These are phyloP conservation scores for Gallinago jamesoni DNA, from an alignment of 2,113 vertebrate genomes.

Conservation along the genomic window DNA sequence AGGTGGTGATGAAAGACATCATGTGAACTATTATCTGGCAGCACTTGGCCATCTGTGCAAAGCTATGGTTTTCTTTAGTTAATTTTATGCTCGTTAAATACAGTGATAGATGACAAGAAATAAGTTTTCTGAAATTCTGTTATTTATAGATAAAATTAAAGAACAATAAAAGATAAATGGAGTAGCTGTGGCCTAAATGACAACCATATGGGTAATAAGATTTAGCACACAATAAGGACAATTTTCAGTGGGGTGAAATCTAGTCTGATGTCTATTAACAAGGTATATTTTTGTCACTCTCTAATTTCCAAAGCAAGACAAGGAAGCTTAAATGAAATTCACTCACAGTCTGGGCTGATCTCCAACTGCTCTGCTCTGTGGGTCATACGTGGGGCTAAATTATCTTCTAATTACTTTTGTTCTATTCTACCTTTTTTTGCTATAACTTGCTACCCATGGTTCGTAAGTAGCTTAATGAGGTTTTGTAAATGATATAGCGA, in stretches of 20 bases:
- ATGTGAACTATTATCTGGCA: not conserved
- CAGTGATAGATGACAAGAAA: slow-evolving; percentile 34
- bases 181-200: not conserved
- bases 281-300: not conserved
- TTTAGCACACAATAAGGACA: not conserved
- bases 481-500: not conserved
- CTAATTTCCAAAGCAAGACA: slow-evolving; percentile 12
- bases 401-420: slow-evolving; percentile 37
- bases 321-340: slow-evolving; percentile 43
- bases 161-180: slow-evolving; percentile 40
- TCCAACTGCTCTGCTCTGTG: slow-evolving; percentile 18
- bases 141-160: slow-evolving; percentile 48
- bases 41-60: slow-evolving; percentile 41
- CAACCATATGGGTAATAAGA: slow-evolving; percentile 48
- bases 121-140: slow-evolving; percentile 20
- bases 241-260: not conserved
- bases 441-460: not conserved
- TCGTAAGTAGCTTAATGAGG: slow-evolving; percentile 12
- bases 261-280: slow-evolving; percentile 23
- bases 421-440: not conserved
- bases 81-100: not conserved
- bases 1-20: slow-evolving; percentile 34
- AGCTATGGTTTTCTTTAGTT: not conserved
- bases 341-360: not conserved
- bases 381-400: not conserved